Evolutionary conservation across 2,797 vertebrate genomes (phyloP).

Genomic region (Pagetopsis macropterus): DNA sequence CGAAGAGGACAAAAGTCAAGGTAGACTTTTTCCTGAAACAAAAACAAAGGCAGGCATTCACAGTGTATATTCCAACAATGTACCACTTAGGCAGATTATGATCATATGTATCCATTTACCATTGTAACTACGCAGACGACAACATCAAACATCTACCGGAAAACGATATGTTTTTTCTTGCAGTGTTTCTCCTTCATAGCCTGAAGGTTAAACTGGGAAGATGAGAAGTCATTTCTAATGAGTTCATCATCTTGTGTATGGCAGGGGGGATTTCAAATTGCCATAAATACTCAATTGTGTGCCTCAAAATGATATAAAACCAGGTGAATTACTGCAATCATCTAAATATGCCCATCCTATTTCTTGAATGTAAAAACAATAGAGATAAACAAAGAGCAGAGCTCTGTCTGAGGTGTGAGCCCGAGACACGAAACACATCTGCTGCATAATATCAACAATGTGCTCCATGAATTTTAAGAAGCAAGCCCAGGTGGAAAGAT

Average conservation of each 20-base stretch:
- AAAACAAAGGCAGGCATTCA: neutral
- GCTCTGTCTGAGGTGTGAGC: slow-evolving; percentile 25
- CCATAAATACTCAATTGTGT: slow-evolving; percentile 58
- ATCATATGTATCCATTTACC: slow-evolving; percentile 4
- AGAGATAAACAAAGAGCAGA: neutral
- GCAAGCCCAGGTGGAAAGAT: slow-evolving; percentile 6
- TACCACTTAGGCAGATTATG: neutral
- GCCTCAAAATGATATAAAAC: slow-evolving; percentile 50
- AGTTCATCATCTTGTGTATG: slow-evolving; percentile 59
- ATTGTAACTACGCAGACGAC: neutral
- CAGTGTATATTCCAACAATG: neutral
- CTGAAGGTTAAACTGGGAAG: slow-evolving; percentile 42
- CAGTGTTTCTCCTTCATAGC: slow-evolving; percentile 14
- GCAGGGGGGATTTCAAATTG: slow-evolving; percentile 49
- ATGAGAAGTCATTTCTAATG: slow-evolving; percentile 59
- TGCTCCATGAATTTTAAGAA: slow-evolving; percentile 34
- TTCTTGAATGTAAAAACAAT: slow-evolving; percentile 34
- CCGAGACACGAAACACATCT: slow-evolving; percentile 23
- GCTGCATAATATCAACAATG: slow-evolving; percentile 31
- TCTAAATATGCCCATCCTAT: slow-evolving; percentile 30
- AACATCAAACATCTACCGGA: slow-evolving; percentile 7
- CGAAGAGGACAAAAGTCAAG: neutral
- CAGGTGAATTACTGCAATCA: slow-evolving; percentile 45
- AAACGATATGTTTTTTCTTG: neutral
- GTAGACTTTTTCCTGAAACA: neutral